Evolutionary conservation across 2,888 invertebrate species (phyloP), one percentile per base, ranked within the genome.

Genomic region (Drosophila birchii): DNA sequence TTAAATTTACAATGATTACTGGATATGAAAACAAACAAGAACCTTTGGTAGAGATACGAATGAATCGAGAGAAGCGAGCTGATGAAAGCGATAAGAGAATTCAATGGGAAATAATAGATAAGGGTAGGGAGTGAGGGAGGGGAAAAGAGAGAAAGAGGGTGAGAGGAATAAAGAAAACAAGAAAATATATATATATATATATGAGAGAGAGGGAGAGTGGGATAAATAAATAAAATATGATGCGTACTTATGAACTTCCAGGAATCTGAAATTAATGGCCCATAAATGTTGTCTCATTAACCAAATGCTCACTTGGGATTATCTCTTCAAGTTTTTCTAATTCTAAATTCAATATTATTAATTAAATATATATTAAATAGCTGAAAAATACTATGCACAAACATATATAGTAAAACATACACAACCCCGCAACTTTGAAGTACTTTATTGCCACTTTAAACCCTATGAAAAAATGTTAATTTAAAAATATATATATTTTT

Each of bases 11-110:
- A 9, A 23, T 9, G 20, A 51, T 51, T 51, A 20, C 34, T 8
- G 34, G 51, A 23, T 23, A 36, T 51, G 14, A 51, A 66, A 26
- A 54, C 4, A 62, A 43, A 12, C 16, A 36, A 47, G 41, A 51
- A 51, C 51, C 34, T 51, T 51, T 36, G 34, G 20, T 14, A 36
- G 16, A 18, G 49, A 68, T 34, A 43, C 47, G 69, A 68, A 68
- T 49, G 47, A 38, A 39, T 68, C 47, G 38, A 12, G 38, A 67
- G 45, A 39, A 26, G 36, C 20, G 18, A 39, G 39, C 20, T 36
- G 67, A 67, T 67, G 45, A 44, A 39, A 20, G 7, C 34, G 67
- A 67, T 67, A 66, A 45, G 54, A 36, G 39, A 47, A 63, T 20
- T 45, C 43, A 49, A 34, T 23, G 54, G 14, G 20, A 9, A n/a